These are phyloP conservation scores for Drosophila kurseongensis DNA, from an alignment of 1,140 invertebrate species.

Conservation along the genomic window DNA sequence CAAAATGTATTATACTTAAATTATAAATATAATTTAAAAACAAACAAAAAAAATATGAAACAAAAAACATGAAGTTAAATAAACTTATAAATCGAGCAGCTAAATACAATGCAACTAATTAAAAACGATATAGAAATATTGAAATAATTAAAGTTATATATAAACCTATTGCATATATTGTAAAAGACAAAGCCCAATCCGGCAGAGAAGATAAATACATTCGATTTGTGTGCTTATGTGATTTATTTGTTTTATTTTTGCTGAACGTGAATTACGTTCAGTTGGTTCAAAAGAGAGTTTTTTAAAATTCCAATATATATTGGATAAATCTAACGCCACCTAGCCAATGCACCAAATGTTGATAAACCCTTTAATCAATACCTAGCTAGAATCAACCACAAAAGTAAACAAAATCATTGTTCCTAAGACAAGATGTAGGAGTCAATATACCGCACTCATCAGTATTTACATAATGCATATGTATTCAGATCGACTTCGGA, in stretches of 20 bases:
- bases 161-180: slow-evolving; percentile 35
- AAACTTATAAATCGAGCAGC: slow-evolving; percentile 36
- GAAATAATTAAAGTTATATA: slow-evolving; percentile 31
- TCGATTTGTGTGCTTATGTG: slow-evolving; percentile 33
- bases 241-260: slow-evolving; percentile 40
- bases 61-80: slow-evolving; percentile 68
- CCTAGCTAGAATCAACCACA: slow-evolving; percentile 28
- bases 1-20: slow-evolving; percentile 83
- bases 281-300: not conserved
- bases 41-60: slow-evolving; percentile 19
- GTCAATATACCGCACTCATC: slow-evolving; percentile 6
- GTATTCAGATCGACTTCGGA: slow-evolving; percentile 5
- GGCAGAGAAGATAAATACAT: slow-evolving; percentile 43
- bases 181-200: slow-evolving; percentile 46
- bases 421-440: slow-evolving; percentile 1
- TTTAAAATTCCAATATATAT: slow-evolving; percentile 3
- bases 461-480: not conserved
- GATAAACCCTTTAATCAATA: slow-evolving; percentile 4
- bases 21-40: slow-evolving; percentile 77
- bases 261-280: not conserved
- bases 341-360: slow-evolving; percentile 43
- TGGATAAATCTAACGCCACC: slow-evolving; percentile 10
- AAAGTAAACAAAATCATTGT: slow-evolving; percentile 14
- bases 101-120: slow-evolving; percentile 36
- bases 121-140: slow-evolving; percentile 31